Evolutionary conservation across 2,113 vertebrate genomes (phyloP).

Genomic region (Bubo blakistoni): DNA sequence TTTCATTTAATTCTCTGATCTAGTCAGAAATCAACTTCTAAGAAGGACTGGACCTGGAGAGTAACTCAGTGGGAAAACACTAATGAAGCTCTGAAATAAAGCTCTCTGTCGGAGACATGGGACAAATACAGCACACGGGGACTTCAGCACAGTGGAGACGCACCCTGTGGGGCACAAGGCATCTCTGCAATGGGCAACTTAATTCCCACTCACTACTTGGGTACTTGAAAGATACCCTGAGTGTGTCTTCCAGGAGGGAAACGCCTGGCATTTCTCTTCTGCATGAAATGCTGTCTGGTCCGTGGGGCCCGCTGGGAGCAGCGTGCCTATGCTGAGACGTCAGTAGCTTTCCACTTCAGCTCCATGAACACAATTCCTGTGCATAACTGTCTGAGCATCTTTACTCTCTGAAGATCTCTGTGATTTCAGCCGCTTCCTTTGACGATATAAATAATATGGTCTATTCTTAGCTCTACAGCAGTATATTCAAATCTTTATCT

Average conservation of each 20-base stretch:
- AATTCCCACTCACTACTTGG: background rate
- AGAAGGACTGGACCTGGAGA: background rate
- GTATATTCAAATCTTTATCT: conserved; percentile 34
- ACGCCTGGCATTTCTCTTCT: background rate
- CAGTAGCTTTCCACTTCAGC: background rate
- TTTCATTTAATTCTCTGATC: background rate
- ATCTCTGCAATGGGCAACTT: background rate
- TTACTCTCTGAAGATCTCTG: background rate
- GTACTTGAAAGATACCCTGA: background rate
- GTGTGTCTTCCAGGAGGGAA: background rate
- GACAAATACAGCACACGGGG: background rate
- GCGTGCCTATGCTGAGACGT: background rate
- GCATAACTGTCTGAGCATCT: background rate
- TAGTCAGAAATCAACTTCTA: background rate
- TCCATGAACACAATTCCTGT: background rate
- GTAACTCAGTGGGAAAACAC: background rate
- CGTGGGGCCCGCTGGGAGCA: background rate
- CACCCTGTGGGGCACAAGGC: background rate
- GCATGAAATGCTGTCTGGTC: background rate
- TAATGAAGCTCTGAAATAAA: background rate
- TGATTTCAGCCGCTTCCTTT: conserved; percentile 19
- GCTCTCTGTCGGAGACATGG: background rate
- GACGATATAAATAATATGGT: conserved; percentile 62
- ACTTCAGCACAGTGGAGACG: background rate
- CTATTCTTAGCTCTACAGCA: conserved; percentile 65